Conservation (phyloP, 2,113 vertebrate genomes). For the Coryphaenoides rupestris region DNA sequence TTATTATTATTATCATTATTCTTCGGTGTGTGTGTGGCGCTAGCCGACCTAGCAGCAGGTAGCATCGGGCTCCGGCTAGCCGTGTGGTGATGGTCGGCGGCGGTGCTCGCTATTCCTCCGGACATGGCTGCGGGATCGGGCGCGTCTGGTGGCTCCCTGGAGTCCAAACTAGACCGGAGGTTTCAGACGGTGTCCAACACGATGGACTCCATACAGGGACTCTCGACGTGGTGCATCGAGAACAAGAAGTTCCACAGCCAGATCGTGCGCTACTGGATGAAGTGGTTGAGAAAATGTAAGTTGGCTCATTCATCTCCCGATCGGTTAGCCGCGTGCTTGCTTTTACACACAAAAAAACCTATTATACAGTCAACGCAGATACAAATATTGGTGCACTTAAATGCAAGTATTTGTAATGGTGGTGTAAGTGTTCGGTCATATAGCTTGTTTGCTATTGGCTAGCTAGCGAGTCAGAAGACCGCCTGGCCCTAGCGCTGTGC, state of each 20-base stretch:
- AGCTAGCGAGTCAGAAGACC: too few relatives aligned
- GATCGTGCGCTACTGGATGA: constrained; percentile 90
- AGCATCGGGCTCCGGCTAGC: constrained; percentile 17
- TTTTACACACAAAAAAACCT: too few relatives aligned
- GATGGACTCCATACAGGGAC: constrained; percentile 93
- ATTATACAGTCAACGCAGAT: too few relatives aligned
- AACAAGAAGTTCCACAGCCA: constrained; percentile 91
- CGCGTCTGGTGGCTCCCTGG: constrained; percentile 71
- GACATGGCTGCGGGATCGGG: constrained; percentile 87
- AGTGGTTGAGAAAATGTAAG: constrained; percentile 91
- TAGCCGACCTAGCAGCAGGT: constrained; percentile 54
- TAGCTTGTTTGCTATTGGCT: too few relatives aligned
- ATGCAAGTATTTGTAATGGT: too few relatives aligned
- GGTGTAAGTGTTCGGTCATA: too few relatives aligned
- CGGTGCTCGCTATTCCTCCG: constrained; percentile 34
- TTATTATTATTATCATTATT: too few relatives aligned
- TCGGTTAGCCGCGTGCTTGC: too few relatives aligned
- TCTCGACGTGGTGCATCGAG: constrained; percentile 92
- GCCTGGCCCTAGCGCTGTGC: too few relatives aligned
- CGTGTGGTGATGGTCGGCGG: constrained; percentile 19
- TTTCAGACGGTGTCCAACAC: constrained; percentile 87
- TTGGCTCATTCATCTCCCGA: constrained; percentile 21
- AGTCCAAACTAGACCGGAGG: constrained; percentile 83
- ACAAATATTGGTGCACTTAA: too few relatives aligned
- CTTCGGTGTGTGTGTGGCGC: too few relatives aligned